Conservation (phyloP, 2,797 vertebrate species). For the Hylomyscus alleni region DNA sequence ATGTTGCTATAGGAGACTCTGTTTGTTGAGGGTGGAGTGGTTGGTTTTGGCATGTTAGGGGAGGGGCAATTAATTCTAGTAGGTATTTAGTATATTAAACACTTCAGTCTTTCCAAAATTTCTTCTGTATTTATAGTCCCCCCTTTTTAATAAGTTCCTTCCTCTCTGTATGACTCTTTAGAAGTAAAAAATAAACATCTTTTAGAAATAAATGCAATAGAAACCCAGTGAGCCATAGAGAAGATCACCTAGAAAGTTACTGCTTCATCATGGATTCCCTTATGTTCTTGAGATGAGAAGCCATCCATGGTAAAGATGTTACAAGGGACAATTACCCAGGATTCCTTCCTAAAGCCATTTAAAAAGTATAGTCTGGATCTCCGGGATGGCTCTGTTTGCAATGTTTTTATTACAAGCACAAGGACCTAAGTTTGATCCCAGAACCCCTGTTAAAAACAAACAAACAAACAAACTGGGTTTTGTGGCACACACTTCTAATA, state of each 20-base stretch:
- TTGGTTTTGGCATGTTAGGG: constrained; percentile 72
- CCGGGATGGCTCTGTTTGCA: background rate
- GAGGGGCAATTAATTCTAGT: constrained; percentile 85
- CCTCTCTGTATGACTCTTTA: constrained; percentile 59
- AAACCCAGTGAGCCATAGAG: constrained; percentile 3
- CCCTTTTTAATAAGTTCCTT: constrained; percentile 59
- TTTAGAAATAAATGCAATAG: constrained; percentile 80
- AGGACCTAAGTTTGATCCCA: background rate
- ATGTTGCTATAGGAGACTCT: constrained; percentile 88
- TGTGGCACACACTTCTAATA: background rate
- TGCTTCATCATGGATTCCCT: background rate
- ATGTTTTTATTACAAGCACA: background rate
- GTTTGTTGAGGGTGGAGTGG: constrained; percentile 89
- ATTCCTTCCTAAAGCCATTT: background rate
- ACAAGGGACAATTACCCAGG: background rate
- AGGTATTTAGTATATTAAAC: constrained; percentile 83
- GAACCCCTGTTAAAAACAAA: background rate
- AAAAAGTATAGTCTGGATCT: background rate
- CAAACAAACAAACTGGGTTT: background rate
- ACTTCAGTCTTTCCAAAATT: constrained; percentile 63
- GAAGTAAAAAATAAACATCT: constrained; percentile 49
- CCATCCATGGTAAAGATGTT: background rate
- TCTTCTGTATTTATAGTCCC: constrained; percentile 10
- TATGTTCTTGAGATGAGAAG: background rate
- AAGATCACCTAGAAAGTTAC: background rate